Percentiles rank a stretch among this genome's conserved stretches.
phyloP scores from a whole-genome alignment of 2,113 vertebrate genomes.

The Xenopus laevis region DNA sequence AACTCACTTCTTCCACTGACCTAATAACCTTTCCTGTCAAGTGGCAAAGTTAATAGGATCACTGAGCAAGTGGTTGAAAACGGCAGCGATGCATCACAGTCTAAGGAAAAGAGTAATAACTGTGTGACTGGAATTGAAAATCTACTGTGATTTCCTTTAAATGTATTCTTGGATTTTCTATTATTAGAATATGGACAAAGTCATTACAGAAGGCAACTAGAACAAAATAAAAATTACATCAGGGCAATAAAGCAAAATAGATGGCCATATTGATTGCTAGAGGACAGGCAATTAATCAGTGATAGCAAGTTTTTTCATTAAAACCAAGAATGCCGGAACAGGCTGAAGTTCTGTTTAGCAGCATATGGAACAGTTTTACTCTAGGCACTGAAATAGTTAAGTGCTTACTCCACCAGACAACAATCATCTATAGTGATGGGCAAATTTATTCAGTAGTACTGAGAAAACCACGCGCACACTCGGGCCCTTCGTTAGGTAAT shows the following conservation, averaged over 20 bases:
- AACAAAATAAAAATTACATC: slow-evolving; percentile 45
- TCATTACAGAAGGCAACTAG: slow-evolving; percentile 43
- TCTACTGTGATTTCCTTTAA: slow-evolving; percentile 30
- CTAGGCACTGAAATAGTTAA: slow-evolving; percentile 6
- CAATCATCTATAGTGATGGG: no score
- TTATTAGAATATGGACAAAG: slow-evolving; percentile 46
- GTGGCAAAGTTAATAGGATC: slow-evolving; percentile 44
- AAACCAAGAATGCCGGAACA: background rate
- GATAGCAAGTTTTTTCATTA: slow-evolving; percentile 36
- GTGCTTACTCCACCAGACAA: background rate
- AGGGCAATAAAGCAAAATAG: slow-evolving; percentile 44
- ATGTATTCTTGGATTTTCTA: slow-evolving; percentile 40
- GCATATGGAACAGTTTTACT: background rate
- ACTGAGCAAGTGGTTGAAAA: slow-evolving; percentile 39
- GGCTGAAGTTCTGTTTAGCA: background rate
- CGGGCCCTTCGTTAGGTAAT: no score
- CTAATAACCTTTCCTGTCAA: slow-evolving; percentile 42
- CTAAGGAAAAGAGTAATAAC: slow-evolving; percentile 39
- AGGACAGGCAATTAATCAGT: slow-evolving; percentile 41
- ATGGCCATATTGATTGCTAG: slow-evolving; percentile 38
- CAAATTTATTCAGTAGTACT: no score
- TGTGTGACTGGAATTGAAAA: slow-evolving; percentile 38
- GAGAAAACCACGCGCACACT: no score
- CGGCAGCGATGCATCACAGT: slow-evolving; percentile 41
- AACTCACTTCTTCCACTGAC: slow-evolving; percentile 42